Evolutionary conservation across 92 coral and sea anemone genomes (phyloP), one percentile per base, ranked within the genome.

Genomic region (Heteractis magnifica): DNA sequence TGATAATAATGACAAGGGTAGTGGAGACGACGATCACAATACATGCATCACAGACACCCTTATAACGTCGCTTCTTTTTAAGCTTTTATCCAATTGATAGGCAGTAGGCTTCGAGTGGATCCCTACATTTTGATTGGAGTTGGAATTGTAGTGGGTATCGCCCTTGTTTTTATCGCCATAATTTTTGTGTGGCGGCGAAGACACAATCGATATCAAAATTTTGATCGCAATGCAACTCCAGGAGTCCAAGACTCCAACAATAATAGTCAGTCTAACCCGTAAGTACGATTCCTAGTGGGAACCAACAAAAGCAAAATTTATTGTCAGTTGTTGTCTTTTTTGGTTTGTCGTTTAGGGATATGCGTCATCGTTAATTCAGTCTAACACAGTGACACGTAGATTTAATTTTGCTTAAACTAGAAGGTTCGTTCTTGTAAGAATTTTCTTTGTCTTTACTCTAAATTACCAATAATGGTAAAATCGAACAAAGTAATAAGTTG

Each of bases 121-220:
- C 73, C 73, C 23, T 68, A 68, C 49, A 68, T 68, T 8, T 11
- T 68, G 73, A 11, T 68, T 6, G 73, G 73, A 13, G 73, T 68
- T 6, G 73, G 73, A 4, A 68, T 68, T 3, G 73, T 15, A 8
- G 73, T 68, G 14, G 73, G 73, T 26, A 68, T 68, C 49, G 73
- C 73, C 73, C 73, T 68, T 26, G 49, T 68, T 12, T 20, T 68
- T 48, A 68, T 68, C 49, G 73, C 73, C 49, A 26, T 68, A 10
- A 68, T 68, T 26, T 68, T 68, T 12, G 73, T 68, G 49, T 68
- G 73, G 73, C 73, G 73, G 10, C 73, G 73, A 8, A 68, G 73
- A 68, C 73, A 68, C 48, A 68, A 68, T 48, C 11, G 73, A 68
- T 68, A 68, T 23, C 49, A 21, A 21, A 21, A 68, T 9, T 68